Conservation (phyloP, 2,113 vertebrate species). For the Brevimyrus niger region DNA sequence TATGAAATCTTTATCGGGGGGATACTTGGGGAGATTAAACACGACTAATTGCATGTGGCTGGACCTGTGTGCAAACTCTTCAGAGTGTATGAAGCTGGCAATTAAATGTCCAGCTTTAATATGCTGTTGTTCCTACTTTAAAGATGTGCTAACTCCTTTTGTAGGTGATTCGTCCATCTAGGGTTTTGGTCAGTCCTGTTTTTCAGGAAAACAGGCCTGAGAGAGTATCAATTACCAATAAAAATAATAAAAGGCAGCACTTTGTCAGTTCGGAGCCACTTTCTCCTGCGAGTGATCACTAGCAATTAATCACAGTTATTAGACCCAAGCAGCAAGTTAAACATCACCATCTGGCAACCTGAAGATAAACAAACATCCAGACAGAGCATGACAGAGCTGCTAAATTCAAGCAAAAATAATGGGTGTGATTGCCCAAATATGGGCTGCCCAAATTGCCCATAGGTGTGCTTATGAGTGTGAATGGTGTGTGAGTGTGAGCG, state of each 20-base stretch:
- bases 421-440: neutral
- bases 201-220: neutral
- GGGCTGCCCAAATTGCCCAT: neutral
- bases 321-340: neutral
- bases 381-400: neutral
- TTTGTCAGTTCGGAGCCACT: neutral
- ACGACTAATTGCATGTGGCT: neutral
- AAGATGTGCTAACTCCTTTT: neutral
- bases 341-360: constrained; percentile 1
- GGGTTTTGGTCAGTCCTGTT: neutral
- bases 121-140: neutral
- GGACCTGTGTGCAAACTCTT: neutral
- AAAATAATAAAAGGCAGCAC: neutral
- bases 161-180: neutral
- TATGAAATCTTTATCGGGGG: neutral
- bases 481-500: neutral
- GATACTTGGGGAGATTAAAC: neutral
- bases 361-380: neutral
- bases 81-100: neutral
- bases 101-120: neutral
- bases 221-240: neutral
- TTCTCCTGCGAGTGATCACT: neutral
- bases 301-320: neutral
- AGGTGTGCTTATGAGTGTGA: neutral
- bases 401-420: neutral